Conservation (phyloP, 1,140 invertebrate genomes). For the Trichonephila clavipes region DNA sequence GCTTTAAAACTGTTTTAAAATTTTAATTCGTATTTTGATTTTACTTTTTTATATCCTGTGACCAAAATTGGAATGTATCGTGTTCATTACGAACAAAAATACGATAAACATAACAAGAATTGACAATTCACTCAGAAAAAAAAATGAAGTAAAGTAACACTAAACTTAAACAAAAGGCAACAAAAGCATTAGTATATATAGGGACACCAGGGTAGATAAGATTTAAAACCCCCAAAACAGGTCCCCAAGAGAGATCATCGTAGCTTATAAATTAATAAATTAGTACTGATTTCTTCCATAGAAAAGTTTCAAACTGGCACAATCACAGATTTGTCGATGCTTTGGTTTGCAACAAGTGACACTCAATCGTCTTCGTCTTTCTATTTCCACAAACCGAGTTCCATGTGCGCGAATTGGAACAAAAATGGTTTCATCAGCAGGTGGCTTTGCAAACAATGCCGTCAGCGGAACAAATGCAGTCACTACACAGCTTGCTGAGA, state of each 20-base stretch:
- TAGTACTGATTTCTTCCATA: background rate
- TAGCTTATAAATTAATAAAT: background rate
- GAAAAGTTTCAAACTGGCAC: background rate
- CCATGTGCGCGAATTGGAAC: conserved; percentile 15
- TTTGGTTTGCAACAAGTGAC: background rate
- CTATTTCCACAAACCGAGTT: background rate
- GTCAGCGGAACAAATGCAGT: conserved; percentile 91
- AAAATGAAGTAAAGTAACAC: background rate
- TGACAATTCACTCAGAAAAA: background rate
- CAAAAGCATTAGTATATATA: background rate
- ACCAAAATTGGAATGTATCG: too few species aligned
- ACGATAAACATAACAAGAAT: too few species aligned
- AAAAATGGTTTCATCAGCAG: conserved; percentile 43
- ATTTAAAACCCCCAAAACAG: background rate
- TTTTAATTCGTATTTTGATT: too few species aligned
- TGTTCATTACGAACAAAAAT: too few species aligned
- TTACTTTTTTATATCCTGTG: too few species aligned
- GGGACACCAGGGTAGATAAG: background rate
- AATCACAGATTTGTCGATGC: background rate
- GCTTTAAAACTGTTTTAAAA: too few species aligned
- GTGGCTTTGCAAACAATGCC: conserved; percentile 84
- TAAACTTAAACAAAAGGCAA: background rate
- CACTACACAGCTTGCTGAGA: conserved; percentile 89
- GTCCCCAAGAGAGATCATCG: background rate
- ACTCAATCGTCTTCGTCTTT: background rate